Evolutionary conservation across 2,888 invertebrate genomes (phyloP).

Genomic region (Acleris emargana): DNA sequence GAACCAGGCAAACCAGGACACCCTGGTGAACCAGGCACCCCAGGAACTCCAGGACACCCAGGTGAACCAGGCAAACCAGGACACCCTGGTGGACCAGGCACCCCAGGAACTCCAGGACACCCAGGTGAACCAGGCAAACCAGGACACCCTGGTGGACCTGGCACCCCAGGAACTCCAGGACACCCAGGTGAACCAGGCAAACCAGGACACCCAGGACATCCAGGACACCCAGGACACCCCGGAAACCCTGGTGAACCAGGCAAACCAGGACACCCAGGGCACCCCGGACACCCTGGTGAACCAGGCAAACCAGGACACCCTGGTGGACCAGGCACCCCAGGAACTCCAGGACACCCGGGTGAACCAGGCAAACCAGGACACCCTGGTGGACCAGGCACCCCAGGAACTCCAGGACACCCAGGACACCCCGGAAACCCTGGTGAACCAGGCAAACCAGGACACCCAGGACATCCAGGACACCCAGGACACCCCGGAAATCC

Average conservation of each 20-base stretch:
- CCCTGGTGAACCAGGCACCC: background rate
- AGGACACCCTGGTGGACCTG: no score
- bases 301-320: background rate
- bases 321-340: background rate
- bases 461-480: background rate
- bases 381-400: background rate
- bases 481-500: background rate
- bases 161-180: conserved; percentile 6
- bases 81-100: background rate
- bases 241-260: background rate
- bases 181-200: background rate
- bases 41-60: background rate
- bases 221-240: background rate
- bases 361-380: background rate
- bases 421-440: background rate
- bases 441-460: background rate
- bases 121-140: background rate
- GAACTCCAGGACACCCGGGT: background rate
- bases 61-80: background rate
- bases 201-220: background rate
- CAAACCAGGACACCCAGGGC: background rate
- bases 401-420: background rate
- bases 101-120: background rate
- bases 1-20: background rate
- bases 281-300: background rate